phyloP scores from a whole-genome alignment of 2,888 invertebrate genomes.

The Geotrupes spiniger region DNA sequence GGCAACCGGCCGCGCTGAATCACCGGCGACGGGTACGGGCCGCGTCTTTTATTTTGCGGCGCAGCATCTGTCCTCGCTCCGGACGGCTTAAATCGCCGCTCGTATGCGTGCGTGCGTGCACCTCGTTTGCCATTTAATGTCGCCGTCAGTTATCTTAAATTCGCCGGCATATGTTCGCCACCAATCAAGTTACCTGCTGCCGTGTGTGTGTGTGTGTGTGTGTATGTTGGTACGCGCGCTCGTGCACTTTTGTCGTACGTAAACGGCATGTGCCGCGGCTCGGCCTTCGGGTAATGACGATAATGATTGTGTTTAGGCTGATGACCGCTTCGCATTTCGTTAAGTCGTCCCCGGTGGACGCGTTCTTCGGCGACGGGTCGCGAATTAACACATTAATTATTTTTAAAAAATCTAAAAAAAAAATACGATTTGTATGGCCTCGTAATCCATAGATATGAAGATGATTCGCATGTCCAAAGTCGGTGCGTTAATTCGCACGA shows the following conservation, averaged over 20 bases:
- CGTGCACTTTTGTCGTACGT: no score
- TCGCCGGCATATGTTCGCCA: slow-evolving; percentile 9
- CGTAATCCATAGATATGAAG: no score
- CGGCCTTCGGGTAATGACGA: background rate
- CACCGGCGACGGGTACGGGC: no score
- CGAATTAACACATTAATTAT: background rate
- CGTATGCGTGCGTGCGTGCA: background rate
- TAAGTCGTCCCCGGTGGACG: background rate
- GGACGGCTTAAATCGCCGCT: background rate
- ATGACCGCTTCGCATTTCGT: slow-evolving; percentile 1
- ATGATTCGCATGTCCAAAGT: no score
- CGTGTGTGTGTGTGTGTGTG: background rate
- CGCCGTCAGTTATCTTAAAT: slow-evolving; percentile 13
- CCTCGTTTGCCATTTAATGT: slow-evolving; percentile 10
- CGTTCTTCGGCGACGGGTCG: background rate
- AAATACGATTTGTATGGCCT: no score
- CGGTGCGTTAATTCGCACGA: no score
- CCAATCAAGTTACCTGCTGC: slow-evolving; percentile 1
- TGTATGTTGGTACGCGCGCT: background rate
- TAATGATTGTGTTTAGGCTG: background rate
- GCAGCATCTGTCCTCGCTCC: slow-evolving; percentile 4
- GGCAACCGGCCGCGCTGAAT: no score
- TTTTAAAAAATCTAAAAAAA: no score
- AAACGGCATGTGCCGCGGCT: no score
- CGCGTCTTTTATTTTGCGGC: no score